Conservation (phyloP, 2,113 vertebrate species). For the Stigmatopora argus region DNA sequence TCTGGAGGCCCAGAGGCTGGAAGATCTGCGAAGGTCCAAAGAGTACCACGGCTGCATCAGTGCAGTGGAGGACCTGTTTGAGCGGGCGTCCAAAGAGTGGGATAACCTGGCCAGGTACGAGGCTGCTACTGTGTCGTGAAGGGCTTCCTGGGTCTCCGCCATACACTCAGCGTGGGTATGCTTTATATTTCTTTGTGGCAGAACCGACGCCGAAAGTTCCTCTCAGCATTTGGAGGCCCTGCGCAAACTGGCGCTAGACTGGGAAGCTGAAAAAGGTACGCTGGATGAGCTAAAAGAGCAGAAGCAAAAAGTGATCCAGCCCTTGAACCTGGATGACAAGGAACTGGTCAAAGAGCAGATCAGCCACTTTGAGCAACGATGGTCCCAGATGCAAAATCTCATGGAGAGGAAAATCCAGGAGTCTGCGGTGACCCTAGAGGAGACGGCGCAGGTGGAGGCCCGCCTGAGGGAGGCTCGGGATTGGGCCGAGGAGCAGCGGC, state of each 20-base stretch:
- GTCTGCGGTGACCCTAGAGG: constrained; percentile 82
- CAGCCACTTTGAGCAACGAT: constrained; percentile 86
- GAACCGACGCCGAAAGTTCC: constrained; percentile 90
- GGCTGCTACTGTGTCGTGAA: too few relatives aligned
- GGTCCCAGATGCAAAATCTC: constrained; percentile 85
- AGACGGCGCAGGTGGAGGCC: constrained; percentile 77
- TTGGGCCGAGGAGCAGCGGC: constrained; percentile 88
- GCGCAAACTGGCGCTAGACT: constrained; percentile 73
- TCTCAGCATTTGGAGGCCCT: constrained; percentile 83
- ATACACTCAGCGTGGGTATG: neutral
- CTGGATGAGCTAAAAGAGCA: constrained; percentile 86
- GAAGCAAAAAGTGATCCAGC: constrained; percentile 84
- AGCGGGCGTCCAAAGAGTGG: constrained; percentile 91
- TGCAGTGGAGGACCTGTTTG: constrained; percentile 81
- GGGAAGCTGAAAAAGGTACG: constrained; percentile 78
- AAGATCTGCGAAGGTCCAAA: constrained; percentile 81
- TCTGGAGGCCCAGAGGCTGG: constrained; percentile 80
- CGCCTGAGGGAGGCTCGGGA: constrained; percentile 83
- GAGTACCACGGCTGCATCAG: constrained; percentile 82
- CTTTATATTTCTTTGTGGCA: constrained; percentile 39
- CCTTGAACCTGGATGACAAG: constrained; percentile 86
- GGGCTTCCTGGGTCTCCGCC: neutral
- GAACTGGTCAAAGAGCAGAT: constrained; percentile 91
- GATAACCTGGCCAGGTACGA: constrained; percentile 88
- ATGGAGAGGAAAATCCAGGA: constrained; percentile 86